Base-by-base conservation (phyloP, 2,113 vertebrate genomes). In the Podarcis raffonei region DNA sequence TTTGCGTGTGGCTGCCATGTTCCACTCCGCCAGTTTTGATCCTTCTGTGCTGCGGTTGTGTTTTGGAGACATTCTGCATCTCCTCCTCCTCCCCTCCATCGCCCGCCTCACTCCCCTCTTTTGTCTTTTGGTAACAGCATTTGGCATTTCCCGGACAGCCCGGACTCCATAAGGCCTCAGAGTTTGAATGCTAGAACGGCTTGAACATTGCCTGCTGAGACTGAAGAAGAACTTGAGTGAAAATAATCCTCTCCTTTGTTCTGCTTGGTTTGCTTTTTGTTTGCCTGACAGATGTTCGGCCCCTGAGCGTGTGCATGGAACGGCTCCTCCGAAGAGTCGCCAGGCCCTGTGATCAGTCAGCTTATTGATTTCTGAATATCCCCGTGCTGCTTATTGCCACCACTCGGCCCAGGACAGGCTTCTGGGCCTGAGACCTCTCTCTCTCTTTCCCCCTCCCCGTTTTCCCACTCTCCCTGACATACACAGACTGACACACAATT, bases 231-330 rank as follows among this genome's bases (percentile, higher is more conserved):
- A 95, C 95, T 95, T 94, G 94, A 96, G 95, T 94, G 95, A 96
- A 95, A 95, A 96, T 95, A 97, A 96, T 95, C 96, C 95, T 92
- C 95, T 92, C 94, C 94, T 97, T 96, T 97, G 96, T 96, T 96
- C 96, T 89, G 89, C 94, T 92, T 93, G 83, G 93, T 90, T 94
- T 95, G 95, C 95, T 95, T 95, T 96, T 94, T 95, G 94, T 95
- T 94, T 95, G 96, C 95, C 95, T 94, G 96, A 96, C 97, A 97
- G 96, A 96, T 96, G 96, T 96, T 96, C 95, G 0, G 95, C 95
- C 95, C 94, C 91, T 92, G 94, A 93, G 91, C 86, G 81, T 91
- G 87, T 92, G 92, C 93, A 88, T 5, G 2, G 88, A 94, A 92
- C 85, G 32, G 93, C 94, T 94, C 91, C 94, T 93, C 88, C 30